phyloP scores from a whole-genome alignment of 2,888 invertebrate species.

The Pherbina coryleti region DNA sequence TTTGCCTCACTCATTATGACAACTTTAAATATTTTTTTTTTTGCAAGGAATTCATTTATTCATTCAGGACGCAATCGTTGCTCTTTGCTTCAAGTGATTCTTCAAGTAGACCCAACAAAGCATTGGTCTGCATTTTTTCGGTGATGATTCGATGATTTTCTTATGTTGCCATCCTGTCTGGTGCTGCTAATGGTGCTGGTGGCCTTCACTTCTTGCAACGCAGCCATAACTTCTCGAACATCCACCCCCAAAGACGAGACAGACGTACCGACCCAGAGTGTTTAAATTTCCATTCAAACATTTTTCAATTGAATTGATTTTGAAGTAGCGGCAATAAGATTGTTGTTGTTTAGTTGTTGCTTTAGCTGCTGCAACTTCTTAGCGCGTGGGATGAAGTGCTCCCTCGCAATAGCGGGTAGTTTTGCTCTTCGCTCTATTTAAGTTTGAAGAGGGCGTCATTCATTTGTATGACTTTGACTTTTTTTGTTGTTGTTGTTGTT shows the following conservation, averaged over 20 bases:
- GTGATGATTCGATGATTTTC: background rate
- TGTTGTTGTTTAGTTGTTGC: constrained; percentile 20
- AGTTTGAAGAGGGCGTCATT: background rate
- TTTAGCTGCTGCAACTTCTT: background rate
- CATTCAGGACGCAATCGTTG: constrained; percentile 40
- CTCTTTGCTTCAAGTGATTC: constrained; percentile 52
- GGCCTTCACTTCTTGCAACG: background rate
- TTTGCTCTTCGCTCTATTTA: no score
- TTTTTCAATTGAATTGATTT: constrained; percentile 46
- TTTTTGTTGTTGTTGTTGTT: no score
- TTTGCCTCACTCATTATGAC: no score
- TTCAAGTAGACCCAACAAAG: constrained; percentile 42
- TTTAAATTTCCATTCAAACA: constrained; percentile 29
- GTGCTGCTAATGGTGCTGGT: background rate
- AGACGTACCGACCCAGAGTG: background rate
- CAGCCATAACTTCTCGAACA: background rate
- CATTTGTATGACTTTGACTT: background rate
- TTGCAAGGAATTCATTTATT: constrained; percentile 55
- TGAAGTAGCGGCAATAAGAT: constrained; percentile 42
- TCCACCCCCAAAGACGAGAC: background rate
- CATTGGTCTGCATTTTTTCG: background rate
- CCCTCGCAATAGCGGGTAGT: no score
- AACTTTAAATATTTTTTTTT: background rate
- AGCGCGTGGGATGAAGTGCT: no score
- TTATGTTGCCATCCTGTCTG: background rate